A percentile compares a stretch with the other conserved stretches of the same genome.
phyloP scores from a whole-genome alignment of 2,888 invertebrate species.

The Ectemnius continuus region DNA sequence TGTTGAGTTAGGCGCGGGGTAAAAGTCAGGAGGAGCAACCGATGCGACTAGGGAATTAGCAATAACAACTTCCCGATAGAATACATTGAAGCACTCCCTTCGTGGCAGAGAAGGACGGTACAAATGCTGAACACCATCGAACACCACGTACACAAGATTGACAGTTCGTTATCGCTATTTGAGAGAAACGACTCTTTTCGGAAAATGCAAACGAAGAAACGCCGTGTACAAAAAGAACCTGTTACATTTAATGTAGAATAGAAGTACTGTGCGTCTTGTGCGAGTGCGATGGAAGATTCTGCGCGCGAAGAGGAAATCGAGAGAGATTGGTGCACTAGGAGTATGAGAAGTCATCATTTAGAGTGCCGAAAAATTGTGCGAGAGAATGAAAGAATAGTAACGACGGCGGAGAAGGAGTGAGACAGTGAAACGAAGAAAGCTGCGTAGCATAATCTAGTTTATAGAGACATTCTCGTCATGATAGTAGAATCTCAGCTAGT shows the following conservation, averaged over 20 bases:
- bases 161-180: constrained; percentile 36
- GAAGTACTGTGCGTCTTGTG: constrained; percentile 32
- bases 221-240: constrained; percentile 47
- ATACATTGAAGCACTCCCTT: background rate
- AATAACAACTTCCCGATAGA: background rate
- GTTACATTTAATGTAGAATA: constrained; percentile 45
- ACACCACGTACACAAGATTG: constrained; percentile 32
- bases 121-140: constrained; percentile 9
- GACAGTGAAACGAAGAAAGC: background rate
- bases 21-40: too few relatives aligned
- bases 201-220: constrained; percentile 29
- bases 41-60: background rate
- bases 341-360: background rate
- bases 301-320: constrained; percentile 20
- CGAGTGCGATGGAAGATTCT: constrained; percentile 25
- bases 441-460: background rate
- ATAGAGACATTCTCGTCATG: constrained; percentile 7
- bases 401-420: background rate
- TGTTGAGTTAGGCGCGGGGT: too few relatives aligned
- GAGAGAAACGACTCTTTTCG: constrained; percentile 36
- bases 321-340: too few relatives aligned
- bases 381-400: background rate
- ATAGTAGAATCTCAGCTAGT: background rate
- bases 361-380: background rate
- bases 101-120: background rate